Evolutionary conservation across 1,140 invertebrate genomes (phyloP), one percentile per base, ranked within the genome.

Genomic region (Mizuhopecten yessoensis): DNA sequence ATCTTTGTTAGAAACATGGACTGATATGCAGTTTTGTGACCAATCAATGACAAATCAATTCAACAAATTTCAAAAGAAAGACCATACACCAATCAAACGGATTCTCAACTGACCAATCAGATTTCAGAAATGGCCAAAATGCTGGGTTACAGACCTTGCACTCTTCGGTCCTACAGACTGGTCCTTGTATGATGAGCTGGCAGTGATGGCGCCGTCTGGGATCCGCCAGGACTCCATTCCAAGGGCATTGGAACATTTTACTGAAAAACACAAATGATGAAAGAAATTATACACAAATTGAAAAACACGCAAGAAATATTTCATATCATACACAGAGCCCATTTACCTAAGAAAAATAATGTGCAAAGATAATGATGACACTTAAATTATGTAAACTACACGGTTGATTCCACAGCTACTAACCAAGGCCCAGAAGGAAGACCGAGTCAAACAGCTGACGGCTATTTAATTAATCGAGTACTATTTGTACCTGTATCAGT

Each of bases 171-270:
- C 96, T 15, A 97, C 97, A 90, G 95, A 95, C 36, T 95, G 93
- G 45, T 95, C 92, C 90, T 97, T 96, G 89, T 96, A 97, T 23
- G 96, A 95, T 2, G 96, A 96, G 91, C 96, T 96, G 34, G 96
- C 96, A 33, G 95, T 95, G 87, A 97, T 95, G 88, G 96, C 95
- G 15, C 92, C 87, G 90, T 97, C 96, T 33, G 94, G 94, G 57
- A 97, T 96, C n/a, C 90, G 92, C 15, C 95, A 94, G 33, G 94
- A 95, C 92, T 96, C 95, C 96, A 97, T 96, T 34, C 97, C 97
- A 86, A 97, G 91, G 0, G 95, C 92, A 29, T 94, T 94, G 49
- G 94, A 94, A 92, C 97, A 97, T 92, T 96, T 93, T 88, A 94
- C 96, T 97, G 95, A 15, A 94, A 93, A 90, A 57, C 57, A 75